Evolutionary conservation across 2,888 invertebrate genomes (phyloP).

Genomic region (Scelioninae gen. 2): DNA sequence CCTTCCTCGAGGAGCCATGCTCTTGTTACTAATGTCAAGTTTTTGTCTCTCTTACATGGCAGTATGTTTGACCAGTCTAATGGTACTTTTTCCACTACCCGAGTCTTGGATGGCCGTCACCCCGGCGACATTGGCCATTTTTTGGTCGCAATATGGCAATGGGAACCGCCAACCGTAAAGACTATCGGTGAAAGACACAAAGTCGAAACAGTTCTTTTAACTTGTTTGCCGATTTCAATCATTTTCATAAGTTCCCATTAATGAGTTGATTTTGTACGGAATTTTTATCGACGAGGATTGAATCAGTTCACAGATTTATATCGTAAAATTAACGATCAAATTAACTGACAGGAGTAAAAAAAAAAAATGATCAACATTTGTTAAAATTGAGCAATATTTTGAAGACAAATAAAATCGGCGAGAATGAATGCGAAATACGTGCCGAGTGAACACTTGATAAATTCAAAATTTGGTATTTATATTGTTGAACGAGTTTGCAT

Average conservation of each 20-base stretch:
- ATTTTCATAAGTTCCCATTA: not conserved
- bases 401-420: too few species aligned
- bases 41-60: slow-evolving; percentile 72
- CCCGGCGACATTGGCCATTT: slow-evolving; percentile 79
- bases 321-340: too few species aligned
- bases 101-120: slow-evolving; percentile 75
- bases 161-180: slow-evolving; percentile 97
- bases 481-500: too few species aligned
- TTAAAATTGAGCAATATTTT: too few species aligned
- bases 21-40: slow-evolving; percentile 62
- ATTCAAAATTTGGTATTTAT: too few species aligned
- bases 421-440: too few species aligned
- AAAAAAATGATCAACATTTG: too few species aligned
- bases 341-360: too few species aligned
- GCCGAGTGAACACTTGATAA: too few species aligned
- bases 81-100: slow-evolving; percentile 75
- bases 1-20: slow-evolving; percentile 69
- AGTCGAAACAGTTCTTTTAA: slow-evolving; percentile 62
- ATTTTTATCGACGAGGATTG: too few species aligned
- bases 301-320: too few species aligned
- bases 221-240: slow-evolving; percentile 17
- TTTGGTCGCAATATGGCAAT: slow-evolving; percentile 96
- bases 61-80: slow-evolving; percentile 75
- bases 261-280: too few species aligned
- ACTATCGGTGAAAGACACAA: slow-evolving; percentile 78